Base-by-base conservation (phyloP, 2,888 invertebrate genomes). In the Polymixis lichenea region DNA sequence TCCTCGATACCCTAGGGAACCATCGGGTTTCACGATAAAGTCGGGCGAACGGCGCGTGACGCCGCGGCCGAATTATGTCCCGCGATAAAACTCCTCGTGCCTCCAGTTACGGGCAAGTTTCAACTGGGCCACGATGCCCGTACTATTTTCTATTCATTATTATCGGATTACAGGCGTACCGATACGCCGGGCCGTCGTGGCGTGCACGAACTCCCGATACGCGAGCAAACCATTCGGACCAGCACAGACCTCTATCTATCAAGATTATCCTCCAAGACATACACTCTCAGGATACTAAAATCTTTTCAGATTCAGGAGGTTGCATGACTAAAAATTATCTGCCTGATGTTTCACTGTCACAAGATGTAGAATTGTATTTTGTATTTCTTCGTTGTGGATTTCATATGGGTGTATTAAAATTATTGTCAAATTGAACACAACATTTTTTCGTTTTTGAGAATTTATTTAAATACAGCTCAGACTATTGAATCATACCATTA, bases 111-210 rank as follows among this genome's bases (percentile, higher is more conserved):
- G 89, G 90, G 81, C 84, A 92, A 92, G 89, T 90, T 89, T 91
- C 92, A 92, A 93, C 88, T 93, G 90, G 92, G 90, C 92, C 92
- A 92, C 91, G 92, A 92, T 90, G 92, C 90, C 89, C 87, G 90
- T 92, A 92, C 93, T 93, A 93, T 95, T 94, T 93, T 92, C 93
- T 92, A 94, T 93, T 94, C 94, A 93, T 95, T 94, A 94, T 93
- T 94, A 95, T 95, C 94, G 94, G 94, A 93, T 94, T 93, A 93
- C 92, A 86, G 91, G 88, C 88, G 85, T 90, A 88, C 88, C 89
- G 94, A 94, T 94, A 94, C 89, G 89, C 88, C 86, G 85, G 86
- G 53, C 88, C 88, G 87, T 89, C 87, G 88, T 85, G 86, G 89
- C 88, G 90, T 90, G 95, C 95, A 95, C 95, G 95, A 95, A 94